Conservation (phyloP, 2,888 invertebrate species). For the Ophion ellenae region DNA sequence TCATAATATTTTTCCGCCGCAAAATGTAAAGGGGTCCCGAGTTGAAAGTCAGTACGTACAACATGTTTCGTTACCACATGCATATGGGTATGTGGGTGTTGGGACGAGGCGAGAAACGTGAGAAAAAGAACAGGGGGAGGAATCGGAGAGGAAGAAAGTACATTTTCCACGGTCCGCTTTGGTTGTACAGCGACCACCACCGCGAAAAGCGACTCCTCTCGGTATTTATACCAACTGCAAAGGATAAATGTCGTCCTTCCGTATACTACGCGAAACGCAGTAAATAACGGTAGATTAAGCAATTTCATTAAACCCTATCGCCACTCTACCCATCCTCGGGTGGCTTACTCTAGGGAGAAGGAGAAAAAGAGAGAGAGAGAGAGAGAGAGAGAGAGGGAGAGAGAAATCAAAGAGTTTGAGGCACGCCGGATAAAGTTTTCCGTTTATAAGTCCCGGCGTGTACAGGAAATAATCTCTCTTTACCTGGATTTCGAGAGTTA, state of each 20-base stretch:
- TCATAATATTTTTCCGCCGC: constrained; percentile 30
- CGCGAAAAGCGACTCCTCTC: constrained; percentile 24
- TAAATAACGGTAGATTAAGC: constrained; percentile 74
- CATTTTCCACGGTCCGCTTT: constrained; percentile 48
- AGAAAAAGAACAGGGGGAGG: background rate
- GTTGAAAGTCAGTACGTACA: constrained; percentile 35
- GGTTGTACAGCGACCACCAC: constrained; percentile 33
- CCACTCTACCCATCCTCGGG: background rate
- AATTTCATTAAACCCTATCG: constrained; percentile 71
- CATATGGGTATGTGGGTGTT: background rate
- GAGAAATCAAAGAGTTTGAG: constrained; percentile 63
- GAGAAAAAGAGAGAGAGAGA: constrained; percentile 12
- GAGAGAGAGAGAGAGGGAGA: background rate
- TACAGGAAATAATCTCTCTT: constrained; percentile 19
- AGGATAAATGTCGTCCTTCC: constrained; percentile 67
- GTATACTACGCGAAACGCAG: constrained; percentile 32
- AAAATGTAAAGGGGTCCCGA: constrained; percentile 43
- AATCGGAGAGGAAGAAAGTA: constrained; percentile 22
- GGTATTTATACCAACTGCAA: constrained; percentile 42
- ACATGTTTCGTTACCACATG: background rate
- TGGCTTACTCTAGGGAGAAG: background rate
- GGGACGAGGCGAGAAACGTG: background rate
- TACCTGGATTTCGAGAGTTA: constrained; percentile 60
- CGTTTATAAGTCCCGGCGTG: constrained; percentile 60
- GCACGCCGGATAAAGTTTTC: constrained; percentile 60